These are phyloP conservation scores for Trichogramma evanescens DNA, from an alignment of 2,888 invertebrate species.

Conservation along the genomic window DNA sequence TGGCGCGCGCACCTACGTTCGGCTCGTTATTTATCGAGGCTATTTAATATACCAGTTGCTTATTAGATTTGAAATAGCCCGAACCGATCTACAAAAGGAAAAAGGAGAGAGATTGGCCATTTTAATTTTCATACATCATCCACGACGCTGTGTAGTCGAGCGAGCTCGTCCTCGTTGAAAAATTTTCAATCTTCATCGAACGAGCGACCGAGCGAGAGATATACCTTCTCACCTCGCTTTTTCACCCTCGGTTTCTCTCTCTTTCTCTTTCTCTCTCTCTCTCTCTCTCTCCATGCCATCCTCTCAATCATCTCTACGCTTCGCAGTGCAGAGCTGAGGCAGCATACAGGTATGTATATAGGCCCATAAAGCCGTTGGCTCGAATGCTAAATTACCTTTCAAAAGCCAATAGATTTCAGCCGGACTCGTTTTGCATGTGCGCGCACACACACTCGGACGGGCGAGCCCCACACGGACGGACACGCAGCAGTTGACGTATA, in stretches of 20 bases:
- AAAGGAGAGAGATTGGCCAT: too few species aligned
- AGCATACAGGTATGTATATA: conserved; percentile 12
- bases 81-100: too few species aligned
- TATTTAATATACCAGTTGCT: too few species aligned
- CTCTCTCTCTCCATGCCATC: background rate
- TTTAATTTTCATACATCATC: too few species aligned
- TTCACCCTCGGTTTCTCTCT: background rate
- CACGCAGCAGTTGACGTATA: conserved; percentile 40
- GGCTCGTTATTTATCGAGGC: too few species aligned
- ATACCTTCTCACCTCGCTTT: background rate
- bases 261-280: background rate
- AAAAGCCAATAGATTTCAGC: conserved; percentile 18
- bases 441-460: conserved; percentile 8
- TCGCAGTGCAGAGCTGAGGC: conserved; percentile 18
- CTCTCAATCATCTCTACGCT: conserved; percentile 14
- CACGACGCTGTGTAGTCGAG: too few species aligned
- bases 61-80: too few species aligned
- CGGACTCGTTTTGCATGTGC: conserved; percentile 12
- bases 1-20: too few species aligned
- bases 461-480: conserved; percentile 11
- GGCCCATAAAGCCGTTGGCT: conserved; percentile 25
- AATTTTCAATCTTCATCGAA: background rate
- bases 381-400: conserved; percentile 16
- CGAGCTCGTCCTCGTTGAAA: too few species aligned
- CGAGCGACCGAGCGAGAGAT: too few species aligned